These are phyloP conservation scores for Drosophila antonietae DNA, from an alignment of 2,888 invertebrate species.

Conservation along the genomic window DNA sequence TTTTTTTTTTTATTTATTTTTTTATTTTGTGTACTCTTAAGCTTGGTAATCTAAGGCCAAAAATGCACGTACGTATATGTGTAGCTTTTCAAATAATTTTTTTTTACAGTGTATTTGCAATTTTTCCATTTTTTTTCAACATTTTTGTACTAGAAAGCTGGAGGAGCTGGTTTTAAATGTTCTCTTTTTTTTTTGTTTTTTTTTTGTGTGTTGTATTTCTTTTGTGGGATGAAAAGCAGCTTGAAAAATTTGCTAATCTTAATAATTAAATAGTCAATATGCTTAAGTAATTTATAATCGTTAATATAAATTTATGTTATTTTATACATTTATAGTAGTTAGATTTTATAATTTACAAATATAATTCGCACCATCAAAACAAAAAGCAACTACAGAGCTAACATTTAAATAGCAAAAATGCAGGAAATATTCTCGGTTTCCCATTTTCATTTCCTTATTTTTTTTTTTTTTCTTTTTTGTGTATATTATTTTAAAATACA, in stretches of 20 bases:
- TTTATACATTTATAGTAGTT: slow-evolving; percentile 68
- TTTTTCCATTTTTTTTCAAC: slow-evolving; percentile 32
- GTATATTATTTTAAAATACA: slow-evolving; percentile 66
- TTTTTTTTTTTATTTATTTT: slow-evolving; percentile 36
- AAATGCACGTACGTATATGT: slow-evolving; percentile 72
- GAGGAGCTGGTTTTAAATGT: slow-evolving; percentile 15
- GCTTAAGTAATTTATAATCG: slow-evolving; percentile 60
- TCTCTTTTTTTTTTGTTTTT: background rate
- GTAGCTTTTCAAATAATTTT: slow-evolving; percentile 42
- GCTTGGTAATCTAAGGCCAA: slow-evolving; percentile 75
- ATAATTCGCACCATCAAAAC: slow-evolving; percentile 46
- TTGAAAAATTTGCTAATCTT: slow-evolving; percentile 78
- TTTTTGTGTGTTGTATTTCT: slow-evolving; percentile 12
- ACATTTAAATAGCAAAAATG: slow-evolving; percentile 68
- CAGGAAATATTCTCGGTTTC: slow-evolving; percentile 42
- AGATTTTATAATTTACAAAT: slow-evolving; percentile 55
- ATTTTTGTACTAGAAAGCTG: slow-evolving; percentile 76
- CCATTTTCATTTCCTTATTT: slow-evolving; percentile 14
- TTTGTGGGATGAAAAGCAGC: slow-evolving; percentile 59
- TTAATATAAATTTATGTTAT: slow-evolving; percentile 42
- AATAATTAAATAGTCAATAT: slow-evolving; percentile 67
- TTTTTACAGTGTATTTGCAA: slow-evolving; percentile 57
- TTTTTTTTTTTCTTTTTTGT: slow-evolving; percentile 47
- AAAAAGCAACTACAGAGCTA: slow-evolving; percentile 64
- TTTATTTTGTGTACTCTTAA: slow-evolving; percentile 64